Conservation (phyloP, 2,797 vertebrate species). For the Myotis pilosus region DNA sequence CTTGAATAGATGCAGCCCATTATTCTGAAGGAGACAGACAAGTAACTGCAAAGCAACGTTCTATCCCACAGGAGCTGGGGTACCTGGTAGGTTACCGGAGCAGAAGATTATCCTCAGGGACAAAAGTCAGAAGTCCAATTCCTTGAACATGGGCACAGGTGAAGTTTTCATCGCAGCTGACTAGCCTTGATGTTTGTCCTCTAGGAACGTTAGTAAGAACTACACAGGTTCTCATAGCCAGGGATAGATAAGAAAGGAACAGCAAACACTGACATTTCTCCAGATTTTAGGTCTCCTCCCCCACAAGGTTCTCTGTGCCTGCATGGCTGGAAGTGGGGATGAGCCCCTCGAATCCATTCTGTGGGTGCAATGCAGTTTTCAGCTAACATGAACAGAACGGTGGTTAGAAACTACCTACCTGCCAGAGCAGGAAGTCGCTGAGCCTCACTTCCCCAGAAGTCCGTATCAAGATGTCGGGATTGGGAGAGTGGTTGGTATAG, state of each 20-base stretch:
- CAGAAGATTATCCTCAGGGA: neutral
- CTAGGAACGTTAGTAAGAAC: neutral
- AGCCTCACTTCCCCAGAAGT: constrained; percentile 98
- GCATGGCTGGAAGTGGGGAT: neutral
- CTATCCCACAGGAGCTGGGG: neutral
- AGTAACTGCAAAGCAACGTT: constrained; percentile 11
- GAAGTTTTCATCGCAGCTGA: neutral
- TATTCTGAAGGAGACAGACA: neutral
- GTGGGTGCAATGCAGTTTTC: neutral
- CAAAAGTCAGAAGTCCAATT: neutral
- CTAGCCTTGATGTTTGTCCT: neutral
- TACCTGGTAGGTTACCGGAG: neutral
- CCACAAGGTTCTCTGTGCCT: neutral
- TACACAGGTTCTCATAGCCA: neutral
- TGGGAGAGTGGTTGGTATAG: constrained; percentile 95
- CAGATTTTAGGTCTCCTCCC: neutral
- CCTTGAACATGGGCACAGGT: neutral
- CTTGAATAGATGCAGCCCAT: neutral
- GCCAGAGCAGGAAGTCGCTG: constrained; percentile 98
- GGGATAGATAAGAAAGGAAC: neutral
- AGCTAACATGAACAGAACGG: neutral
- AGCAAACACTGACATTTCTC: neutral
- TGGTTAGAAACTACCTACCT: constrained; percentile 85
- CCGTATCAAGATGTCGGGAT: constrained; percentile 96
- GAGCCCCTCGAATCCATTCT: neutral